These are phyloP conservation scores for Hydrozoanthus gracilis DNA, from an alignment of 92 coral and sea anemone genomes.

Conservation along the genomic window DNA sequence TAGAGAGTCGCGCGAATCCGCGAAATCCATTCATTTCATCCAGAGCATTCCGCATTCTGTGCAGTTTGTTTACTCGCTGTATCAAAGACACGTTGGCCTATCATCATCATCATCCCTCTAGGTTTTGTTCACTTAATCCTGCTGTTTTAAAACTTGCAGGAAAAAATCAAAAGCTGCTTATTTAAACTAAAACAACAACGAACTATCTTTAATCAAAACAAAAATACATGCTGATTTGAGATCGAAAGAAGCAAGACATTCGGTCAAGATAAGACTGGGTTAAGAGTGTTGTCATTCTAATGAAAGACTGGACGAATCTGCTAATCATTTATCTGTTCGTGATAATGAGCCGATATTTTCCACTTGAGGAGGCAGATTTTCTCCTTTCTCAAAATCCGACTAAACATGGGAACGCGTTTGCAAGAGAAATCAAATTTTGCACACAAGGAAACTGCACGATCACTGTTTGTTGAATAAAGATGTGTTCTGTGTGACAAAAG, in stretches of 20 bases:
- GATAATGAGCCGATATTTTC: conserved; percentile 10
- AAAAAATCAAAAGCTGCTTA: conserved; percentile 42
- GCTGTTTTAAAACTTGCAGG: conserved; percentile 12
- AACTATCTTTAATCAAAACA: conserved; percentile 23
- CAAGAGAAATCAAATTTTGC: not conserved
- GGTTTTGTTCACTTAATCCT: not conserved
- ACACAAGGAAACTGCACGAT: not conserved
- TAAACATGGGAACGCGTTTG: not conserved
- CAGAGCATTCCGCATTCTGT: conserved; percentile 25
- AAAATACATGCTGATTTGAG: conserved; percentile 13
- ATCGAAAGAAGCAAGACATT: conserved; percentile 31
- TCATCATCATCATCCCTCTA: not conserved
- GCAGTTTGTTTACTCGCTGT: conserved; percentile 18
- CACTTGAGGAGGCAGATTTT: not conserved
- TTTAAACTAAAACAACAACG: conserved; percentile 30
- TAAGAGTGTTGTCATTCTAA: conserved; percentile 1
- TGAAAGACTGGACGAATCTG: conserved; percentile 27
- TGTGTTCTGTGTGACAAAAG: conserved; percentile 15
- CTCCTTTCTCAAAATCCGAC: not conserved
- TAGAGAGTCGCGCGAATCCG: conserved; percentile 1
- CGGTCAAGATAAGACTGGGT: conserved; percentile 22
- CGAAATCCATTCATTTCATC: not conserved
- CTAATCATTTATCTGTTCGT: conserved; percentile 20
- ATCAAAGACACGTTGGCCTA: not conserved
- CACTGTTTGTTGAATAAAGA: not conserved